Conservation (phyloP, 2,888 invertebrate species). For the Leptura quadrifasciata region DNA sequence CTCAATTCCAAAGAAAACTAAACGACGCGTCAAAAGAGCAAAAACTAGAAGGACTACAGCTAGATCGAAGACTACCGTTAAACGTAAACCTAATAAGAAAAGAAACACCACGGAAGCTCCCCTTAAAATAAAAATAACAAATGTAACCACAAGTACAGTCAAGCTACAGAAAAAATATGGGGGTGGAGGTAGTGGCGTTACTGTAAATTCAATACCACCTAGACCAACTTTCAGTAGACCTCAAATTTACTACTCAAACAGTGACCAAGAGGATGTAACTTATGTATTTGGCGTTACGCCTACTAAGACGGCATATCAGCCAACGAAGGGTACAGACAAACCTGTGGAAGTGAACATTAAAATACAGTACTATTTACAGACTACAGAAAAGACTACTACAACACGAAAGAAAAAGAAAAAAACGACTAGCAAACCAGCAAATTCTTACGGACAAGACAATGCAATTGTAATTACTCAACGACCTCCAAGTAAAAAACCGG, state of each 20-base stretch:
- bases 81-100: slow-evolving; percentile 43
- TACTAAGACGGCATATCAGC: slow-evolving; percentile 40
- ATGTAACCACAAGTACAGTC: slow-evolving; percentile 40
- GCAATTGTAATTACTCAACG: slow-evolving; percentile 48
- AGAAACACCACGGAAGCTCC: slow-evolving; percentile 47
- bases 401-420: slow-evolving; percentile 49
- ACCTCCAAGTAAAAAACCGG: slow-evolving; percentile 46
- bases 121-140: slow-evolving; percentile 43
- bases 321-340: slow-evolving; percentile 19
- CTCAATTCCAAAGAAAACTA: background rate
- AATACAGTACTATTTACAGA: slow-evolving; percentile 63
- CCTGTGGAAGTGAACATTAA: slow-evolving; percentile 67
- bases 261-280: slow-evolving; percentile 51
- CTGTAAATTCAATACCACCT: slow-evolving; percentile 12
- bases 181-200: slow-evolving; percentile 1
- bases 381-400: slow-evolving; percentile 48
- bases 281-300: slow-evolving; percentile 55
- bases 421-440: slow-evolving; percentile 35
- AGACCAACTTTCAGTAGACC: slow-evolving; percentile 39
- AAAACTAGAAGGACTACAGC: slow-evolving; percentile 7
- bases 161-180: slow-evolving; percentile 46
- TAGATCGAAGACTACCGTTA: slow-evolving; percentile 36
- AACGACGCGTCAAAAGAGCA: slow-evolving; percentile 20
- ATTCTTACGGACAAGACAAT: slow-evolving; percentile 21
- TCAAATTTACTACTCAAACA: slow-evolving; percentile 34